Base-by-base conservation (phyloP, 2,888 invertebrate genomes). In the Phrixothrix hirtus region DNA sequence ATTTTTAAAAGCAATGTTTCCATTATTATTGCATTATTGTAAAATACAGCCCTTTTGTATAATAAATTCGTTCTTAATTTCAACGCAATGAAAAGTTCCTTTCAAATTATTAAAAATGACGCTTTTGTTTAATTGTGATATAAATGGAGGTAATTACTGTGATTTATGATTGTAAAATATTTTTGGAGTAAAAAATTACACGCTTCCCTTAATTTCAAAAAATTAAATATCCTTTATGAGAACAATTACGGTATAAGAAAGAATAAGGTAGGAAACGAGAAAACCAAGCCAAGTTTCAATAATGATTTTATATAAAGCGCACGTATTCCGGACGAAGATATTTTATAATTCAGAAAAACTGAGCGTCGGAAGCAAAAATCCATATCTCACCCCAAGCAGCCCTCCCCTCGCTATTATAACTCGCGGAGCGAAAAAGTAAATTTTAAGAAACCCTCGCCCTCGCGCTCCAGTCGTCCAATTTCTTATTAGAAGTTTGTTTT, bases 401-500 rank as follows among this genome's bases (percentile, higher is more conserved):
- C 69, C 71, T 66, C 70, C 71, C 62, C 60, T 57, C 62, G 74
- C 74, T 72, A 74, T 75, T 75, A 75, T 75, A 75, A 75, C 75
- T 75, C 73, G 74, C 73, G 71, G 71, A 74, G 74, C 73, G 75
- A 75, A 75, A 75, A 75, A 76, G 75, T 75, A 75, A 76, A 76
- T 65, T 66, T 66, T 64, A 66, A 63, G 64, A 63, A 61, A 62
- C 63, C 63, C 64, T 63, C 74, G 69, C 68, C 69, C 71, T 69
- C 66, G 64, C 62, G 62, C 60, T 68, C 59, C 66, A 73, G 69
- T 67, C 69, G 72, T 56, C 70, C 74, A 69, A 63, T 64, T 65
- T 56, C 51, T 50, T 61, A 47, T 60, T 63, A 48, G 32, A 38
- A 54, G 46, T 53, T 42, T 39, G 45, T 54, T 59, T 57, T 56